Evolutionary conservation across 2,797 vertebrate species (phyloP), one percentile per base, ranked within the genome.

Genomic region (Limnodromus scolopaceus): DNA sequence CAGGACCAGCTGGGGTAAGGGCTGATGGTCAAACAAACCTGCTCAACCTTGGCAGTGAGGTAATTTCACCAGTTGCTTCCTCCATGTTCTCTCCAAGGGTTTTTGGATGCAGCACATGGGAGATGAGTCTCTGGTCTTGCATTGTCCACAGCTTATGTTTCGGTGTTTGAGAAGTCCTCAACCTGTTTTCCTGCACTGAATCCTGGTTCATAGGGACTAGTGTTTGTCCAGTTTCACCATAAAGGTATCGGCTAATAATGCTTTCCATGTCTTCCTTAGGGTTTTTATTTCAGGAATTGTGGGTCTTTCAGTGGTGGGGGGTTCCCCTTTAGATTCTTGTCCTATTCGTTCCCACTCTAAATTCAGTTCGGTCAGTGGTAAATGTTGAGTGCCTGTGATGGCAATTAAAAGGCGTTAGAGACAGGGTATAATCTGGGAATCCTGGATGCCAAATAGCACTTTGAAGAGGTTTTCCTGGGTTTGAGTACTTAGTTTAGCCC

Each of bases 371-470:
- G 14, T 92, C 57, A 55, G 41, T 79, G 76, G 38, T 81, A 65
- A 86, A 45, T n/a, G 69, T 87, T 66, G 13, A 60, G n/a, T 96
- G 84, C 69, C 46, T 87, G 64, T 92, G 87, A 88, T 78, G 65
- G 60, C 61, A 74, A 23, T 84, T 63, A 51, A 91, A 94, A 81
- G 38, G 71, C 79, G 5, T 43, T 92, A 89, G 69, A 91, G 76
- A 82, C 60, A 79, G 55, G 14, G 22, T 17, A 8, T 87, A 54
- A 74, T 16, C 38, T 85, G 46, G 28, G 89, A 95, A 88, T 78
- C 54, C 69, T 51, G 38, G 49, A 82, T 85, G 9, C 66, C 11
- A 75, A 38, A 80, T 69, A 79, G 38, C n/a, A 23, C 63, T 87
- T 84, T 34, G 36, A 71, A 87, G 55, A 90, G 54, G 69, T 48